Evolutionary conservation across 2,888 invertebrate genomes (phyloP).

Genomic region (Lymantria dispar): DNA sequence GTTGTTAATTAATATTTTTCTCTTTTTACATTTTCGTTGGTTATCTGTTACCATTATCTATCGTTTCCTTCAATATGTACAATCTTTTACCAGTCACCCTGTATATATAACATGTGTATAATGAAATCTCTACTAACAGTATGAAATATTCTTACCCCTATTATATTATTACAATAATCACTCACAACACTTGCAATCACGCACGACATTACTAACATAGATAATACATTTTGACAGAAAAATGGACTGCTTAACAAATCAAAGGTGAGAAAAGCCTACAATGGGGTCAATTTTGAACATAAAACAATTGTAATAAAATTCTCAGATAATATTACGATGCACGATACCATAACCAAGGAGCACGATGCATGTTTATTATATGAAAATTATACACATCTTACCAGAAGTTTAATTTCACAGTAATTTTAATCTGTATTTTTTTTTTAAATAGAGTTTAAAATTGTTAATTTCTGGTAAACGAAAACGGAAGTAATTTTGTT

Average conservation of each 20-base stretch:
- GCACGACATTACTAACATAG: constrained; percentile 35
- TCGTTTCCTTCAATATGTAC: no score
- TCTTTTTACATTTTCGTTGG: no score
- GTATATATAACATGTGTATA: no score
- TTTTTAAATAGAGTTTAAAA: constrained; percentile 14
- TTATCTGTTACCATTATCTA: no score
- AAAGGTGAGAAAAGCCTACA: constrained; percentile 58
- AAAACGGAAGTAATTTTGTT: constrained; percentile 8
- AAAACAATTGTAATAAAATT: neutral
- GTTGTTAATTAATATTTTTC: no score
- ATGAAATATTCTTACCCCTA: no score
- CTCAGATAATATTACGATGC: constrained; percentile 8
- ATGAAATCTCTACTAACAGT: no score
- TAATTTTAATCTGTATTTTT: constrained; percentile 14
- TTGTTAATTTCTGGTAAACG: constrained; percentile 23
- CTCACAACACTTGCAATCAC: neutral
- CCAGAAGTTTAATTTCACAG: constrained; percentile 13
- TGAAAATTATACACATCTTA: constrained; percentile 17
- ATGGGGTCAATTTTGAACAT: neutral
- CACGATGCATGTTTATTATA: constrained; percentile 56
- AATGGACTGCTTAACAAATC: constrained; percentile 58
- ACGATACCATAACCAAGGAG: constrained; percentile 18
- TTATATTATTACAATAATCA: no score
- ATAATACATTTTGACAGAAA: constrained; percentile 66
- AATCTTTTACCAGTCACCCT: no score